Evolutionary conservation across 2,888 invertebrate genomes (phyloP), one percentile per base, ranked within the genome.

Genomic region (Conomelus anceps): DNA sequence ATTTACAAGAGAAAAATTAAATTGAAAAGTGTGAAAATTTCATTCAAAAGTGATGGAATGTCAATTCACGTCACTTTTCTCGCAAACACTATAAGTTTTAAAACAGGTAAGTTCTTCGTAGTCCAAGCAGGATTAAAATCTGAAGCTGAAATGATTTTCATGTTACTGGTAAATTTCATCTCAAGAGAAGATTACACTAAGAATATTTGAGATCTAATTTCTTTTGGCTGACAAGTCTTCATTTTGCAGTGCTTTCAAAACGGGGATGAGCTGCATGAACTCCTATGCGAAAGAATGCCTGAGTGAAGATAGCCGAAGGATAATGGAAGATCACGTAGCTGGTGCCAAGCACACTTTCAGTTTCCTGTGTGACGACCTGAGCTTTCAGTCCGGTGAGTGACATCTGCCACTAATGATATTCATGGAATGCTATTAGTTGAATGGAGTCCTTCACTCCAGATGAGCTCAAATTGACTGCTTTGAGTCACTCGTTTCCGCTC

Each of bases 261-360:
- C 91, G 0, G 93, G 92, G 22, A 93, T 92, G 93, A 90, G 90
- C 22, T 93, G 93, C 90, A 91, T 93, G 88, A 92, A 93, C 90
- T 91, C 90, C 1, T 92, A 92, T 91, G 91, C 92, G 22, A 89
- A 91, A 26, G 89, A 89, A 22, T 92, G 92, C 90, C 91, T 92
- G 84, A 88, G 91, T 4, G 29, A 89, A 1, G 90, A 90, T 13
- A 91, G 92, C 89, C 90, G 91, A 7, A 90, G 90, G 6, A 91
- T 91, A 23, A 88, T 93, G 87, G 92, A 92, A 24, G 92, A 92
- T 9, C 91, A 92, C 90, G 91, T 92, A 3, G 91, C 92, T 11
- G 93, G 93, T 20, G 92, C 93, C 20, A 91, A 91, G 85, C 91
- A 92, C 89, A 92, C 92, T 13, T 92, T 92, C 90, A 91, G 91